Base-by-base conservation (phyloP, 2,888 invertebrate genomes). In the Drosophila siamana region DNA sequence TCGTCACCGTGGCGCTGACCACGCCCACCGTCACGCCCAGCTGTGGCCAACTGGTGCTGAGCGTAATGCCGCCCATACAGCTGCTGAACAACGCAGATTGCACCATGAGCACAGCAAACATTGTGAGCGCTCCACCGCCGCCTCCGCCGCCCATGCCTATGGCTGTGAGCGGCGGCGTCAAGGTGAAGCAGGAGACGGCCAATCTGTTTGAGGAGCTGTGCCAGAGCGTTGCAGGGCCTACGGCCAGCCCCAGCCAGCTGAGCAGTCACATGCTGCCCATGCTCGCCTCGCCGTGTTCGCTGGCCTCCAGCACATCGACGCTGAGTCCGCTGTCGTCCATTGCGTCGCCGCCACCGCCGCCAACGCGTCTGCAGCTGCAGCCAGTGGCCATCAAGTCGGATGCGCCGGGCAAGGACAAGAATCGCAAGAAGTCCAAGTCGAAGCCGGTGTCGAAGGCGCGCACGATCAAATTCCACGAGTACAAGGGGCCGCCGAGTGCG, bases 391-490 rank as follows among this genome's bases (percentile, higher is more conserved):
- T 93, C 82, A 92, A 94, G 91, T 88, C 94, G 24, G 93, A 94
- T 89, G 94, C 94, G 15, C 94, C 94, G 43, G 96, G 96, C 66
- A 96, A 95, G 90, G 96, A 96, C 92, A 96, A 95, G 92, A 97
- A 96, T 90, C 93, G 94, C 88, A 97, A 97, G 91, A 97, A 97
- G 91, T 95, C 95, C 16, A 97, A 97, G 91, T 95, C 95, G 40
- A 97, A 97, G 92, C 94, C 94, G 22, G 94, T 95, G 61, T 95
- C 96, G 0, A 97, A 97, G 92, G 94, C 96, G 16, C 94, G 97
- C 81, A 96, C 97, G 59, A 98, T 99, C 87, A 99, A 99, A 93
- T 99, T 99, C 93, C 98, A 99, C 92, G 99, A 99, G 92, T 97
- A 98, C 92, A 97, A 97, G 93, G 98, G 98, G 36, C 98, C 98